These are phyloP conservation scores for Nomada hirtipes DNA, from an alignment of 2,888 invertebrate genomes.

Conservation along the genomic window DNA sequence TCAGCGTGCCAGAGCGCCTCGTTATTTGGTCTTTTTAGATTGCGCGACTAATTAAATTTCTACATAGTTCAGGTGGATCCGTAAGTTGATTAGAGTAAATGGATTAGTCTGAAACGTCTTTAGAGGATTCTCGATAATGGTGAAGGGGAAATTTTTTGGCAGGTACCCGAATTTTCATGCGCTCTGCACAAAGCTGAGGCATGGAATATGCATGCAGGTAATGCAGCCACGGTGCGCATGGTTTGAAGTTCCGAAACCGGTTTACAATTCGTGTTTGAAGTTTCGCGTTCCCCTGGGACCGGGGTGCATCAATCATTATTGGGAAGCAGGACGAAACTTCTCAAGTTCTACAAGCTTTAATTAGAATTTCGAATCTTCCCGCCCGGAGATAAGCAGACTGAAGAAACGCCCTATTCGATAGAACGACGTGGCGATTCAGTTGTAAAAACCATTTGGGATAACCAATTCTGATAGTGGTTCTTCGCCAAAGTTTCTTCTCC, in stretches of 20 bases:
- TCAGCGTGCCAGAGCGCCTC: not conserved
- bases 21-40: not conserved
- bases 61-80: not conserved
- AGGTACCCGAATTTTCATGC: not conserved
- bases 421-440: no score
- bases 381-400: not conserved
- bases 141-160: not conserved
- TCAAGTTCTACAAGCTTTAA: not conserved
- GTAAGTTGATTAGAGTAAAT: not conserved
- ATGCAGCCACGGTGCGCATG: not conserved
- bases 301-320: constrained; percentile 14
- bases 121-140: not conserved
- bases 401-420: not conserved
- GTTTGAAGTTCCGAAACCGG: not conserved
- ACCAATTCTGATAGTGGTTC: no score
- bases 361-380: constrained; percentile 11
- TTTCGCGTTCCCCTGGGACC: constrained; percentile 4
- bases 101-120: not conserved
- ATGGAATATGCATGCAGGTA: not conserved
- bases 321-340: constrained; percentile 7
- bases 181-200: not conserved
- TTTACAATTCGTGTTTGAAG: not conserved
- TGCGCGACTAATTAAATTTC: not conserved
- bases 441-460: no score
- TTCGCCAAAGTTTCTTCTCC: no score